Base-by-base conservation (phyloP, 2,888 invertebrate genomes). In the Myathropa florea region DNA sequence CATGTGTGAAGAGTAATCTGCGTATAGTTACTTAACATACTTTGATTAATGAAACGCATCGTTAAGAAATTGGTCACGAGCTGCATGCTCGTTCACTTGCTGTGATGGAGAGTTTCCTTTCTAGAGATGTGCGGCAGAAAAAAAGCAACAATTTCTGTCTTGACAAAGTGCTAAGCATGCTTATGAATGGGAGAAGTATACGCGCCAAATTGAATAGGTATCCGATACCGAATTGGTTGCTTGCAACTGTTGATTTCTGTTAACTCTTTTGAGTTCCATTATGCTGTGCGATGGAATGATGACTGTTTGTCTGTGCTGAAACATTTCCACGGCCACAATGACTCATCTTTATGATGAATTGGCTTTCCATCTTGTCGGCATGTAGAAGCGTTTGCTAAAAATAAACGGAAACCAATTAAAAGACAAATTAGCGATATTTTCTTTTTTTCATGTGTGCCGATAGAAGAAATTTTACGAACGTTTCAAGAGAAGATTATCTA, bases 1-100 rank as follows among this genome's bases (percentile, higher is more conserved):
- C 21, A 33, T 63, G 33, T 63, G 28, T 28, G 36, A 21, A 14
- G 33, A 21, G 55, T 6, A 33, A 46, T 46, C 46, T 18, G 46
- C n/a, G 70, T 59, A 26, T 33, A 55, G 36, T 61, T 77, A 55
- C 67, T 77, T 70, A 70, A 70, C 26, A 57, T 28, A 59, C 36
- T 70, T 26, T 36, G 30, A 26, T 59, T 36, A 24, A 24, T 59
- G 67, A 67, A 55, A 30, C 67, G 14, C 26, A 70, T 23, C 46
- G 46, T 46, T 46, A 18, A 18, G 46, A 46, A 46, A 18, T 46
- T 46, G 46, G 46, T 46, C 46, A 46, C 46, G 46, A 46, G 18
- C 46, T 46, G 18, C 46, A 46, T 18, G 46, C 46, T 46, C 7
- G 46, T 18, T 46, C 46, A 46, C 46, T 46, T 18, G 46, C 46